Evolutionary conservation across 2,113 vertebrate genomes (phyloP), one percentile per base, ranked within the genome.

Genomic region (Oxygymnocypris stewartii): DNA sequence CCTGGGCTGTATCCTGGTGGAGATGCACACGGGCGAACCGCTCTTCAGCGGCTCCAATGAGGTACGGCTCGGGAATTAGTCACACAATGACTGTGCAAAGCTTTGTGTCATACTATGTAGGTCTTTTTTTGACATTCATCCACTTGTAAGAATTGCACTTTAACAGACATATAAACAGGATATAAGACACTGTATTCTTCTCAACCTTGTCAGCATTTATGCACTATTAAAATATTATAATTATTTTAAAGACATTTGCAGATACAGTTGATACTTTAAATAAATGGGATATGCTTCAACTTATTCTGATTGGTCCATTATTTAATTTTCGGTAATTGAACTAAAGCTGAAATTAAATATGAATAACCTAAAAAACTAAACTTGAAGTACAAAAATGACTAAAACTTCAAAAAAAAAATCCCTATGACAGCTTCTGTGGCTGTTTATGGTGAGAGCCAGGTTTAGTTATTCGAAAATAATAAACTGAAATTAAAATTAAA

Each of bases 1-100:
- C 83, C 93, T 98, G 83, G 97, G 97, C 88, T 98, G 97, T 89
- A 98, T 98, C 90, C 94, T 98, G 79, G 97, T 98, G 91, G 97
- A 98, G 92, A 98, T 98, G 97, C 97, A 98, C 93, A 97, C 97
- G 0, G 97, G 97, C 79, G 97, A 98, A 91, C 97, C 97, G 31
- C 96, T 98, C 84, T 98, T 98, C 93, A 98, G 97, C 2, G 97
- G 97, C 79, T 97, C 97, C 91, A 98, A 98, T 82, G 97, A 98
- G 96, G 97, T 98, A 93, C 88, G 82, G 25, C 61, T 28, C 3
- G 0, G 75, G 47, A 44, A 77, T 77, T 77, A 77, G 47, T 57
- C 49, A 54, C 76, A 57, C 76, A 57, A 37, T 79, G 76, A 79
- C 51, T 79, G 42, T 49, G 74, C 74, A 76, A 76, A 76, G 42